phyloP scores from a whole-genome alignment of 1,140 invertebrate genomes.

The Chionoecetes opilio region DNA sequence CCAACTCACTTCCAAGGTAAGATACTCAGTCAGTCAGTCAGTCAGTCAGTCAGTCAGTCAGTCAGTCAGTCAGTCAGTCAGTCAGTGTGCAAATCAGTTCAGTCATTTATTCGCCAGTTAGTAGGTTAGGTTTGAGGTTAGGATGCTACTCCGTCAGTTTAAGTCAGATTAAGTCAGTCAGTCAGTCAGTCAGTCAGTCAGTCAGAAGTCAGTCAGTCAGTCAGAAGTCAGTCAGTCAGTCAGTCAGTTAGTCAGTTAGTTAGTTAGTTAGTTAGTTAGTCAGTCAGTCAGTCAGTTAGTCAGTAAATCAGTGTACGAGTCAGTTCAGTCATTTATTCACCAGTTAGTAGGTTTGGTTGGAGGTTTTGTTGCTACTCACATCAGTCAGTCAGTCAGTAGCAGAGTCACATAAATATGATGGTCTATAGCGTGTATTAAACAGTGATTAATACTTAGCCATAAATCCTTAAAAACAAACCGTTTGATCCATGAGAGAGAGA shows the following conservation, averaged over 20 bases:
- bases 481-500: no score
- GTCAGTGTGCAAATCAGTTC: not conserved
- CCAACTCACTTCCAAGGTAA: slow-evolving; percentile 53
- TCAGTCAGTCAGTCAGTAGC: not conserved
- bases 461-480: no score
- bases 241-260: not conserved
- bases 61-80: not conserved
- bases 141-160: not conserved
- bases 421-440: not conserved
- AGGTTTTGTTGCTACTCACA: not conserved
- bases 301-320: not conserved
- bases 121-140: not conserved
- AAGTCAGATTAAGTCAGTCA: not conserved
- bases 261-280: not conserved
- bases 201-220: not conserved
- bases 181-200: not conserved
- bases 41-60: not conserved
- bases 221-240: not conserved
- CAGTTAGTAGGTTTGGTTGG: not conserved
- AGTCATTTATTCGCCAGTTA: not conserved
- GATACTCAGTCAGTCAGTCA: not conserved
- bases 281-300: no score
- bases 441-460: not conserved
- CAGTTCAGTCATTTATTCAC: not conserved
- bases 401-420: no score